A percentile compares a stretch with the other conserved stretches of the same genome.
These are phyloP conservation scores for Amphiura filiformis DNA, from an alignment of 35 echinoderm and acorn worm genomes.

Conservation along the genomic window DNA sequence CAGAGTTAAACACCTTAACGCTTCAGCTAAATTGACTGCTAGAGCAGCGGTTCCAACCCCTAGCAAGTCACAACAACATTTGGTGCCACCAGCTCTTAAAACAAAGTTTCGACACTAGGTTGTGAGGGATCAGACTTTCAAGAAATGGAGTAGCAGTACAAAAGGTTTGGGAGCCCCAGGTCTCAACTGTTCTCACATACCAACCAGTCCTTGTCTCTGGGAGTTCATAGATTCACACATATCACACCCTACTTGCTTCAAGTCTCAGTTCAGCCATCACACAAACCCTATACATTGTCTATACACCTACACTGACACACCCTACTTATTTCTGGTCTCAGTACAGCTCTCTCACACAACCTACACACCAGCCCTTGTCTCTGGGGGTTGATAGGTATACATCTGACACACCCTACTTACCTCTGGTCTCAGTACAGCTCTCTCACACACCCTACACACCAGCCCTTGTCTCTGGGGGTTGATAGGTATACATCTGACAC, in stretches of 20 bases:
- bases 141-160: too few species aligned
- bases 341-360: constrained; percentile 78
- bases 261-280: constrained; percentile 77
- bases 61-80: too few species aligned
- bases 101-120: too few species aligned
- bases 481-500: constrained; percentile 53
- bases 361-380: constrained; percentile 82
- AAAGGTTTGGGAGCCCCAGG: too few species aligned
- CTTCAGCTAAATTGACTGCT: too few species aligned
- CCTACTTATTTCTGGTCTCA: constrained; percentile 22
- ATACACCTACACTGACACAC: not conserved
- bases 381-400: constrained; percentile 74
- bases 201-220: not conserved
- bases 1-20: too few species aligned
- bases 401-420: constrained; percentile 23
- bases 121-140: too few species aligned
- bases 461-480: constrained; percentile 90
- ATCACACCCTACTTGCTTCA: constrained; percentile 56
- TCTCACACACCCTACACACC: constrained; percentile 73
- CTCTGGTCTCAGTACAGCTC: constrained; percentile 89
- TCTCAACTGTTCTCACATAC: too few species aligned
- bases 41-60: too few species aligned
- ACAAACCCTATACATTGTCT: constrained; percentile 74
- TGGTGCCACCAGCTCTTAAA: too few species aligned
- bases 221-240: too few species aligned